These are phyloP conservation scores for Heliothis peltigera DNA, from an alignment of 2,888 invertebrate genomes.

Conservation along the genomic window DNA sequence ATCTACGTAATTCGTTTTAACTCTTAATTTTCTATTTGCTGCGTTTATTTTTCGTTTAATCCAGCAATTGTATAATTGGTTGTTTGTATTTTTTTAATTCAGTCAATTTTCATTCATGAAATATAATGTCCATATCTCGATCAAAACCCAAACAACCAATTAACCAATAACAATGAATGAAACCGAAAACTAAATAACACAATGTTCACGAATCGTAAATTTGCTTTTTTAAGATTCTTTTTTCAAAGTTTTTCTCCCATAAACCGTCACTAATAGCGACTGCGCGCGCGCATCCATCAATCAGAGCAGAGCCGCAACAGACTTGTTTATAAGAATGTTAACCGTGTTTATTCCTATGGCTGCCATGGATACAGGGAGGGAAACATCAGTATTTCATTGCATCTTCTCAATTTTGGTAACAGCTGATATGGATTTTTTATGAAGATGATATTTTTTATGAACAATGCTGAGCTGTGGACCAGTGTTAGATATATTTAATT, in stretches of 20 bases:
- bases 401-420: conserved; percentile 15
- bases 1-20: too few relatives aligned
- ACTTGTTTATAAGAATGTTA: conserved; percentile 89
- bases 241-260: conserved; percentile 72
- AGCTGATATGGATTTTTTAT: background rate
- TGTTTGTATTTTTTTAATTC: conserved; percentile 20
- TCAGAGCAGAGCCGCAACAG: conserved; percentile 79
- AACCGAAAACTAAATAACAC: conserved; percentile 68
- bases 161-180: conserved; percentile 32
- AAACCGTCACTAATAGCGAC: conserved; percentile 83
- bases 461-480: too few relatives aligned
- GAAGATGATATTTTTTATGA: too few relatives aligned
- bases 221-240: conserved; percentile 63
- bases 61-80: too few relatives aligned
- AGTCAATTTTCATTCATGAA: too few relatives aligned
- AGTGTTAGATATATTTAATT: too few relatives aligned
- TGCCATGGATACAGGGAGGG: conserved; percentile 71
- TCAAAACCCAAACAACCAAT: background rate
- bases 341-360: conserved; percentile 84
- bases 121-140: conserved; percentile 5
- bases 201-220: conserved; percentile 65
- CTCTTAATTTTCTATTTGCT: too few relatives aligned
- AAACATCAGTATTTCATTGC: conserved; percentile 9
- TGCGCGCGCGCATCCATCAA: conserved; percentile 79
- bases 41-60: too few relatives aligned